Percentiles rank a stretch among this genome's conserved stretches.
phyloP scores from a whole-genome alignment of 1,140 invertebrate genomes.

The Geopemphigus sp. region DNA sequence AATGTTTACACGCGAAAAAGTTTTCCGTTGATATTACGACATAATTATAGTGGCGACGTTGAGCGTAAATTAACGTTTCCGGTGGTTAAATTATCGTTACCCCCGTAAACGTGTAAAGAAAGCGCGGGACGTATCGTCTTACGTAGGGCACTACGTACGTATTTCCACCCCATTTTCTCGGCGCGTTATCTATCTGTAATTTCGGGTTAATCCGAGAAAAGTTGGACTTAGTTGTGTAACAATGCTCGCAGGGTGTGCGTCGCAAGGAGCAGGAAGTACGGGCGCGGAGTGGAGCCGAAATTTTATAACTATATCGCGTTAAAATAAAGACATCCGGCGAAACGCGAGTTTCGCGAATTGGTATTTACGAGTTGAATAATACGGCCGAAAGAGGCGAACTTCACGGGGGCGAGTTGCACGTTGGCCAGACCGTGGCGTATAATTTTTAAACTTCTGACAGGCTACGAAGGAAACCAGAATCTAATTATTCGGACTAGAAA shows the following conservation, averaged over 20 bases:
- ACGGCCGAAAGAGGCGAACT: constrained; percentile 22
- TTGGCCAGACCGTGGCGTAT: constrained; percentile 37
- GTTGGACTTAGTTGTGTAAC: constrained; percentile 6
- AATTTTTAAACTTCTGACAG: constrained; percentile 49
- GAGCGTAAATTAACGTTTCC: too few relatives aligned
- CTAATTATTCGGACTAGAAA: constrained; percentile 35
- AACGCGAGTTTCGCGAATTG: constrained; percentile 16
- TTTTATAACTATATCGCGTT: constrained; percentile 32
- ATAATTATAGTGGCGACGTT: too few relatives aligned
- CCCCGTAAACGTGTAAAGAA: not conserved
- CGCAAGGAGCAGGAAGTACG: not conserved
- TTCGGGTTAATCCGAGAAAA: constrained; percentile 29
- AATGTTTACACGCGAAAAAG: too few relatives aligned
- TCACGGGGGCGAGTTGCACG: constrained; percentile 1
- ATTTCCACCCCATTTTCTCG: not conserved
- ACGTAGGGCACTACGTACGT: not conserved
- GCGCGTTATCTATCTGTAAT: constrained; percentile 31
- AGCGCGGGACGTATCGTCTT: not conserved
- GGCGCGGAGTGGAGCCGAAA: not conserved
- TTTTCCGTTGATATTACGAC: too few relatives aligned
- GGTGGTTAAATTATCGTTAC: not conserved
- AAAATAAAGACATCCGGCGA: constrained; percentile 30
- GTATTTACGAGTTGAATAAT: constrained; percentile 13
- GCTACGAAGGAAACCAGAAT: constrained; percentile 37
- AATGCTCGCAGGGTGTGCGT: not conserved